These are phyloP conservation scores for Tipula lateralis DNA, from an alignment of 2,888 invertebrate genomes.

Conservation along the genomic window DNA sequence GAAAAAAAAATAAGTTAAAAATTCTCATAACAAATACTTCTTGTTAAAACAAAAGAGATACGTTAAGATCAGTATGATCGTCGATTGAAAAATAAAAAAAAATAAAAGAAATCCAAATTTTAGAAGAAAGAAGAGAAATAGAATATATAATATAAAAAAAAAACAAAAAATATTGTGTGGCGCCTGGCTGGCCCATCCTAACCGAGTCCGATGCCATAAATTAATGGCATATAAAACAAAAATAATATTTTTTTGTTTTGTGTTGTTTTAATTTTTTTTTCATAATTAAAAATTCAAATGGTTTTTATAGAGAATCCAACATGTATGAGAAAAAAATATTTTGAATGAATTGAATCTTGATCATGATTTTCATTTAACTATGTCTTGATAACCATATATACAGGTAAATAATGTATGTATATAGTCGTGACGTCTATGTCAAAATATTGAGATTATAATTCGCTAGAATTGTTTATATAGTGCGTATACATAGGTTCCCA, in stretches of 20 bases:
- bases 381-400: background rate
- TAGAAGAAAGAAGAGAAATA: constrained; percentile 28
- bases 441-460: background rate
- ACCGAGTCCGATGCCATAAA: constrained; percentile 35
- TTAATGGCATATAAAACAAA: constrained; percentile 33
- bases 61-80: constrained; percentile 24
- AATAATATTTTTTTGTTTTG: background rate
- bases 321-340: background rate
- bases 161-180: constrained; percentile 33
- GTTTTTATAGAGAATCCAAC: constrained; percentile 7
- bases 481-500: background rate
- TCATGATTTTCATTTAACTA: background rate
- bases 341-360: constrained; percentile 16
- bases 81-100: background rate
- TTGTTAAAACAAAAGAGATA: constrained; percentile 26
- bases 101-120: background rate
- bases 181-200: constrained; percentile 36
- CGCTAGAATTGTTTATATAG: too few species aligned
- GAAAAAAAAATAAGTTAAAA: background rate
- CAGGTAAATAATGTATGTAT: background rate
- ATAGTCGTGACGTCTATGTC: background rate
- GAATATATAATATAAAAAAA: constrained; percentile 26
- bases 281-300: constrained; percentile 30
- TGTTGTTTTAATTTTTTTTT: background rate
- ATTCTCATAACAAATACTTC: constrained; percentile 3